Evolutionary conservation across 1,140 invertebrate genomes (phyloP).

Genomic region (Pogonomyrmex barbatus): DNA sequence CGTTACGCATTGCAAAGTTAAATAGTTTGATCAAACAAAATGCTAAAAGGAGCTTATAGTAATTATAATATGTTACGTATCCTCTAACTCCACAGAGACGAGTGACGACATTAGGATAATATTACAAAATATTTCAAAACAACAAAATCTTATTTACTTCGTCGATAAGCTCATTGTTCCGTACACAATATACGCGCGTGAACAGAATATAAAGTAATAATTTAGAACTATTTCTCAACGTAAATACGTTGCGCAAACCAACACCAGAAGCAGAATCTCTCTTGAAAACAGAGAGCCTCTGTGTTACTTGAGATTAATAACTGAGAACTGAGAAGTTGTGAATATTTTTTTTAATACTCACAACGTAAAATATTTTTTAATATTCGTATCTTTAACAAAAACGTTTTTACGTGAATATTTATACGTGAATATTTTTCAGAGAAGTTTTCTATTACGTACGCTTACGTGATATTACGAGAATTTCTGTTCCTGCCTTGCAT

Average conservation of each 20-base stretch:
- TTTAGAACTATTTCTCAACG: slow-evolving; percentile 12
- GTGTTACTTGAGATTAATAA: slow-evolving; percentile 25
- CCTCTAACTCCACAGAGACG: not conserved
- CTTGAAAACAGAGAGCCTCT: not conserved
- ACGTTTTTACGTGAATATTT: slow-evolving; percentile 1
- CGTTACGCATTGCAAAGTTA: not conserved
- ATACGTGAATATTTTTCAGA: not conserved
- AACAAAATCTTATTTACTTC: slow-evolving; percentile 3
- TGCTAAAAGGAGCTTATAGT: not conserved
- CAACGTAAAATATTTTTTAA: not conserved
- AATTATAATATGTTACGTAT: not conserved
- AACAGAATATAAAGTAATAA: slow-evolving; percentile 10
- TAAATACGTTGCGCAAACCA: not conserved
- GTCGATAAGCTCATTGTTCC: not conserved
- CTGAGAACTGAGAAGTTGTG: not conserved
- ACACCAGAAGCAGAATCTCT: no score
- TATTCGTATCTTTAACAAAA: not conserved
- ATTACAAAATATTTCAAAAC: not conserved
- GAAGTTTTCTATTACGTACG: slow-evolving; percentile 1
- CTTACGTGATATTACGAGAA: slow-evolving; percentile 27
- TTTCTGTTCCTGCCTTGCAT: slow-evolving; percentile 1
- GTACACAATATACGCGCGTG: not conserved
- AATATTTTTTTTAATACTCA: slow-evolving; percentile 1
- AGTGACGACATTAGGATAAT: not conserved
- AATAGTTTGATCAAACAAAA: not conserved